phyloP scores from a whole-genome alignment of 1,140 invertebrate species.

The Akabosia matsudoensis region DNA sequence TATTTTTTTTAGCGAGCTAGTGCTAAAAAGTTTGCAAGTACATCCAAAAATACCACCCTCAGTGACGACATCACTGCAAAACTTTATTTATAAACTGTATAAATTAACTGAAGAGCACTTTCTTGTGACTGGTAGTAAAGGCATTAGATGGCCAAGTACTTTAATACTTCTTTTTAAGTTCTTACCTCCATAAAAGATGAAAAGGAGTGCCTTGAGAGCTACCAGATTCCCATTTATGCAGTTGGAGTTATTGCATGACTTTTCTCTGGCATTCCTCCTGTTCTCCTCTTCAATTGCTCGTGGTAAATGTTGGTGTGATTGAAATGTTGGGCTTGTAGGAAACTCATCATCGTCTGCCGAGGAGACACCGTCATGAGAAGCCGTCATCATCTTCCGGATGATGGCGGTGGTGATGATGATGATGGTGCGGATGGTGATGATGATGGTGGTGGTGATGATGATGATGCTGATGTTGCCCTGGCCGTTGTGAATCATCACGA shows the following conservation, averaged over 20 bases:
- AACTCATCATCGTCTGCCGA: neutral
- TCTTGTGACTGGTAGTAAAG: no score
- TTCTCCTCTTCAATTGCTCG: conserved; percentile 4
- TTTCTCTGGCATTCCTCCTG: neutral
- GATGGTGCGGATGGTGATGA: neutral
- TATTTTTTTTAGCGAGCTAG: no score
- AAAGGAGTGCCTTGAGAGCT: conserved; percentile 39
- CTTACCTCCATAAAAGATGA: conserved; percentile 44
- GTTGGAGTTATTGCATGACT: conserved; percentile 21
- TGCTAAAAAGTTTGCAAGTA: no score
- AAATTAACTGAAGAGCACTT: no score
- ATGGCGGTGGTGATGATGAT: neutral
- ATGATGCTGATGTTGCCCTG: neutral
- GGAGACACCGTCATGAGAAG: neutral
- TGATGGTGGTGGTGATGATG: neutral
- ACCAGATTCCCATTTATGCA: conserved; percentile 40
- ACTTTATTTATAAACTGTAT: no score
- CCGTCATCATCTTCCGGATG: neutral
- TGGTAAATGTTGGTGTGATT: neutral
- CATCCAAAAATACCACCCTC: no score
- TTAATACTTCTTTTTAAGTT: neutral
- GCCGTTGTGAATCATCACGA: neutral
- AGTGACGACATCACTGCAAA: no score
- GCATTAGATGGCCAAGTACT: neutral
- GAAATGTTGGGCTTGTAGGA: neutral